A percentile compares a stretch with the other conserved stretches of the same genome.
These are phyloP conservation scores for Limanda limanda DNA, from an alignment of 2,113 vertebrate genomes.

Conservation along the genomic window DNA sequence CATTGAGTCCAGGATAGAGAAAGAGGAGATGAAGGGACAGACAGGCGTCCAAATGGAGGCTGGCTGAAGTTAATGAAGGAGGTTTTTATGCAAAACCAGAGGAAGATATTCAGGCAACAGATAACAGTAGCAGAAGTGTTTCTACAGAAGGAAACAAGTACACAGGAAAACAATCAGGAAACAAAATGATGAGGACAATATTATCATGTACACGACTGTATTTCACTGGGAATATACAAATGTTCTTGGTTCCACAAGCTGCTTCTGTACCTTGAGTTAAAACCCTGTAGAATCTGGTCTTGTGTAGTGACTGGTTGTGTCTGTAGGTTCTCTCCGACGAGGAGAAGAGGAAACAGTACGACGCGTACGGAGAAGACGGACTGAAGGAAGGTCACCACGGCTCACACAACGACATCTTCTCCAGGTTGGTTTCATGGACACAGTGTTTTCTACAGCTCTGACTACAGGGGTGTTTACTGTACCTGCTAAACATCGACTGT, in stretches of 20 bases:
- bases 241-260: neutral
- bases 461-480: neutral
- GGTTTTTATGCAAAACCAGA: too few relatives aligned
- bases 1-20: too few relatives aligned
- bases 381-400: slow-evolving; percentile 96
- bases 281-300: neutral
- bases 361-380: slow-evolving; percentile 94
- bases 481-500: neutral
- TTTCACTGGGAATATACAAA: too few relatives aligned
- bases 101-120: too few relatives aligned
- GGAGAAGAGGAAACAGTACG: slow-evolving; percentile 98
- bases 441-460: neutral
- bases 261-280: neutral
- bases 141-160: too few relatives aligned
- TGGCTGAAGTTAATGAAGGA: too few relatives aligned
- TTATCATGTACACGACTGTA: too few relatives aligned
- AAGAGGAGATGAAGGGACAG: too few relatives aligned
- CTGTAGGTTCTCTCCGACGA: slow-evolving; percentile 94
- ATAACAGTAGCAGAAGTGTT: too few relatives aligned
- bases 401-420: slow-evolving; percentile 98
- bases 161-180: too few relatives aligned
- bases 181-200: too few relatives aligned
- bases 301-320: neutral
- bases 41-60: too few relatives aligned
- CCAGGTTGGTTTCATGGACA: slow-evolving; percentile 85